Conservation (phyloP, 35 echinoderm and acorn worm species). For the Heliocidaris erythrogramma region DNA sequence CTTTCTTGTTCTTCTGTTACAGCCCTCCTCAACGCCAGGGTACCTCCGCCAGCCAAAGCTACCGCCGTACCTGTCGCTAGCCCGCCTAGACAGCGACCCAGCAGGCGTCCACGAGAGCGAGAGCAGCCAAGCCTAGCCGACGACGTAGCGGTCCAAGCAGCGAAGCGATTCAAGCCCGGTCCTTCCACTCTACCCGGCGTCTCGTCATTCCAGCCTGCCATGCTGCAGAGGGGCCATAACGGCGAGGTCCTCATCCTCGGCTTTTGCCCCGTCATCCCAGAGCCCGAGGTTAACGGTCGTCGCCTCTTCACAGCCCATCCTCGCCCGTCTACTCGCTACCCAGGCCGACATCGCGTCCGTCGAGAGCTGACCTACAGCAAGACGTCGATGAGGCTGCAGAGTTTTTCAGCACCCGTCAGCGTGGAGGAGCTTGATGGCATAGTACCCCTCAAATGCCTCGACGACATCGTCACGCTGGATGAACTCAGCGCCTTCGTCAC, state of each 20-base stretch:
- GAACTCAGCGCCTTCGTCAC: neutral
- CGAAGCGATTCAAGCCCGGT: conserved; percentile 1
- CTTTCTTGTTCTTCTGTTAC: neutral
- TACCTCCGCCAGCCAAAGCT: neutral
- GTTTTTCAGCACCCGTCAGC: neutral
- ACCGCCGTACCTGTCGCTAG: neutral
- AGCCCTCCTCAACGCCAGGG: neutral
- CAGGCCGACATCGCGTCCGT: neutral
- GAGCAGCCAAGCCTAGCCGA: neutral
- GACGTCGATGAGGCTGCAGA: neutral
- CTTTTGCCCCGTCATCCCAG: neutral
- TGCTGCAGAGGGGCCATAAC: neutral
- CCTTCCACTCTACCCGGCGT: neutral
- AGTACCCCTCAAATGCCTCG: neutral
- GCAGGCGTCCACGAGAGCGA: neutral
- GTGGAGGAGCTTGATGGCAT: conserved; percentile 25
- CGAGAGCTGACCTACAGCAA: conserved; percentile 11
- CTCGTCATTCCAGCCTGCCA: neutral
- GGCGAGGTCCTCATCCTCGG: neutral
- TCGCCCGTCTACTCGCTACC: neutral
- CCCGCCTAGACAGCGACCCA: neutral
- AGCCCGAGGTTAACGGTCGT: neutral
- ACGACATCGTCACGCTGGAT: neutral
- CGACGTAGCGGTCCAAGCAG: neutral
- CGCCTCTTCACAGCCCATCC: neutral